These are phyloP conservation scores for Schizopygopsis pylzovi DNA, from an alignment of 2,797 vertebrate genomes.

Conservation along the genomic window DNA sequence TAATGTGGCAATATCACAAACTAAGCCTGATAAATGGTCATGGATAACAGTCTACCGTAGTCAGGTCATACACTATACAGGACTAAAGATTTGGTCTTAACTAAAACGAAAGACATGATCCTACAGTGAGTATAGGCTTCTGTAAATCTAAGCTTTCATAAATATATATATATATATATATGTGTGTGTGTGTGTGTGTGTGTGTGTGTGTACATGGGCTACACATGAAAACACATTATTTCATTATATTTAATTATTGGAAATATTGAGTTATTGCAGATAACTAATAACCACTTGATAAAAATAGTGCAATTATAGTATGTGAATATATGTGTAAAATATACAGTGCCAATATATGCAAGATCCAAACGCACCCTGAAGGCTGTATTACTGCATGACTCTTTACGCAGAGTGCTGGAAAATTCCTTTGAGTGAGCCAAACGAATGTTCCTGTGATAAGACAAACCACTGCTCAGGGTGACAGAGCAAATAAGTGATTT, in stretches of 20 bases:
- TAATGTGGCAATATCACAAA: conserved; percentile 22
- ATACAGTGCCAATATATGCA: background rate
- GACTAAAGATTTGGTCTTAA: conserved; percentile 67
- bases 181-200: too few species aligned
- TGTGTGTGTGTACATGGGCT: too few species aligned
- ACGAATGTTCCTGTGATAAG: conserved; percentile 69
- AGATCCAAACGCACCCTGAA: background rate
- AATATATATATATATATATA: too few species aligned
- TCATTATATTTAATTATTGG: background rate
- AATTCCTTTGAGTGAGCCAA: conserved; percentile 71
- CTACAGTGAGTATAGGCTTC: conserved; percentile 64
- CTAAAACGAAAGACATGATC: conserved; percentile 60
- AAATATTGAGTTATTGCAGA: background rate
- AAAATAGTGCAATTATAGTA: background rate
- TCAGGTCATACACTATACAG: conserved; percentile 55
- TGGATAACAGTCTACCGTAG: conserved; percentile 58
- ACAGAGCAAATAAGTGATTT: conserved; percentile 59
- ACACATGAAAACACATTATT: background rate
- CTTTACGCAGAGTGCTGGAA: conserved; percentile 67
- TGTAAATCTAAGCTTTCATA: conserved; percentile 69
- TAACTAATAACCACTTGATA: background rate
- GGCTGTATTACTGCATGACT: conserved; percentile 17
- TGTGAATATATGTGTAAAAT: background rate
- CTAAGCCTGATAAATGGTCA: conserved; percentile 44
- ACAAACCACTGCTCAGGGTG: conserved; percentile 59